Percentiles rank a stretch among this genome's conserved stretches.
Conservation (phyloP, 1,140 invertebrate species). For the Bicyclus anynana region DNA sequence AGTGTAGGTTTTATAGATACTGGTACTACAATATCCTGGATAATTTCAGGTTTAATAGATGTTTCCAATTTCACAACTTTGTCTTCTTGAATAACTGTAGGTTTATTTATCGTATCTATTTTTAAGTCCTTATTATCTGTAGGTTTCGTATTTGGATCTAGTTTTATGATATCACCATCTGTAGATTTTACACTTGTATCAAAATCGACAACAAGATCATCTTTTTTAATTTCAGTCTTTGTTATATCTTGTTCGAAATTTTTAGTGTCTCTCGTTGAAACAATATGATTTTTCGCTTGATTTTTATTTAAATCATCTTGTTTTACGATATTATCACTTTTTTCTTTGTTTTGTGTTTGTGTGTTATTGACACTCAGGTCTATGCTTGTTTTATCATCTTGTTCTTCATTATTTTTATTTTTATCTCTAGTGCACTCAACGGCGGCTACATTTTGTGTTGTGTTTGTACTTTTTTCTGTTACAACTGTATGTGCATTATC, state of each 20-base stretch:
- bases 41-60: background rate
- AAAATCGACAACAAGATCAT: constrained; percentile 13
- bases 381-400: background rate
- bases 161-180: background rate
- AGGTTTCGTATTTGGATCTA: background rate
- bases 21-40: too few species aligned
- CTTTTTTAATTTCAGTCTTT: constrained; percentile 12
- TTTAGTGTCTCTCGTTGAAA: background rate
- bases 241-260: background rate
- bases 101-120: background rate
- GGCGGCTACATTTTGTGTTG: background rate
- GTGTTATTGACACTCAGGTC: background rate
- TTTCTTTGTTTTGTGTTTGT: background rate
- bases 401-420: background rate
- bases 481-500: background rate
- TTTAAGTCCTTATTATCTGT: background rate
- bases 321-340: background rate
- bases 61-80: background rate
- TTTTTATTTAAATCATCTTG: background rate
- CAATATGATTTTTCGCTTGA: background rate
- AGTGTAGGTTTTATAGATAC: constrained; percentile 12
- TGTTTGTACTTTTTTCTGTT: background rate
- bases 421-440: background rate
- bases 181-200: background rate
- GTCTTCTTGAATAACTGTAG: background rate